phyloP scores from a whole-genome alignment of 2,888 invertebrate species.

The Stenichneumon culpator region DNA sequence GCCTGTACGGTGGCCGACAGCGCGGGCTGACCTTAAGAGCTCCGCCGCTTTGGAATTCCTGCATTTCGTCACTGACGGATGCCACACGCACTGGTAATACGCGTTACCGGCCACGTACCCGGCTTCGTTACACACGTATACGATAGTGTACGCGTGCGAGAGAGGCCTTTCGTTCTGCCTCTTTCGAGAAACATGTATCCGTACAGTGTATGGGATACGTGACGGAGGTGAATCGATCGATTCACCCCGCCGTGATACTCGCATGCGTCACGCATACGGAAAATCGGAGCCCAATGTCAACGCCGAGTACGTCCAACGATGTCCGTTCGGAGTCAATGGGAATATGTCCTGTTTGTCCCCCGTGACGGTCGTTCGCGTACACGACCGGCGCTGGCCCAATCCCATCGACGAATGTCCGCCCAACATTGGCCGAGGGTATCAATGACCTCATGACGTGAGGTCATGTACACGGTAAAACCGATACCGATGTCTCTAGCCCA shows the following conservation, averaged over 20 bases:
- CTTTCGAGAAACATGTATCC: conserved; percentile 7
- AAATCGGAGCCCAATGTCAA: conserved; percentile 81
- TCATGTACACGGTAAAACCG: too few species aligned
- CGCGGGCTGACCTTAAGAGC: conserved; percentile 35
- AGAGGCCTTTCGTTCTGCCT: neutral
- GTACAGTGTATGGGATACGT: conserved; percentile 26
- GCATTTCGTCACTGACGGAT: conserved; percentile 79
- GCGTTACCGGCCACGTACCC: conserved; percentile 71
- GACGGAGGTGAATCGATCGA: conserved; percentile 63
- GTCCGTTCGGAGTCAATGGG: conserved; percentile 48
- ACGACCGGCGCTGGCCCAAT: conserved; percentile 33
- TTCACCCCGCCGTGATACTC: conserved; percentile 47
- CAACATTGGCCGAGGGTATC: conserved; percentile 10
- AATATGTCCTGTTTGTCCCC: conserved; percentile 71
- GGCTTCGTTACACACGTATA: conserved; percentile 18
- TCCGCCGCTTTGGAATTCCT: conserved; percentile 52
- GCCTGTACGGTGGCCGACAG: neutral
- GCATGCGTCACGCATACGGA: conserved; percentile 79
- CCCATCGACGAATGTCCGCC: conserved; percentile 2
- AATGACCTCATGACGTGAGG: too few species aligned
- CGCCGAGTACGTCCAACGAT: conserved; percentile 33
- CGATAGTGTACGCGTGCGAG: conserved; percentile 32
- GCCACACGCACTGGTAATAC: conserved; percentile 63
- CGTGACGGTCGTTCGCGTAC: conserved; percentile 73
- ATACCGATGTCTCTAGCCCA: too few species aligned